Conservation (phyloP, 53 echinoderm and acorn worm genomes). For the Holothuria scabra region DNA sequence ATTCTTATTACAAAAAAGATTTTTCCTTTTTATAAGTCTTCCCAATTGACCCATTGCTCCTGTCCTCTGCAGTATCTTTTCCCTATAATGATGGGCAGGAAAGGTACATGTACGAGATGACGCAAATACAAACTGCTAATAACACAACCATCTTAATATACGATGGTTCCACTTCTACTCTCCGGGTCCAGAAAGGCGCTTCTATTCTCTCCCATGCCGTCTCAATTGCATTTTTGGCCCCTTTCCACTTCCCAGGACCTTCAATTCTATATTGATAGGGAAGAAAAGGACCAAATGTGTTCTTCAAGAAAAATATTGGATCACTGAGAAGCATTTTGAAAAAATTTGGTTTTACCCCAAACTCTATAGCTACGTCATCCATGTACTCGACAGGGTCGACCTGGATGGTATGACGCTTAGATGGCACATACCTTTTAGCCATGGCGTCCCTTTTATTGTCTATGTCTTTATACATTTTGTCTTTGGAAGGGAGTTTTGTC, state of each 20-base stretch:
- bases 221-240: conserved; percentile 72
- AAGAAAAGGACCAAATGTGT: conserved; percentile 59
- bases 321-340: conserved; percentile 62
- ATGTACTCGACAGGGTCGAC: conserved; percentile 62
- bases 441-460: conserved; percentile 49
- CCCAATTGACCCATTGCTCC: too few species aligned
- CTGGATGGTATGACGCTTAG: conserved; percentile 63
- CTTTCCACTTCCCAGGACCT: conserved; percentile 79
- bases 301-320: conserved; percentile 62
- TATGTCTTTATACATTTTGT: conserved; percentile 59
- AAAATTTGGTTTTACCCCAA: conserved; percentile 70
- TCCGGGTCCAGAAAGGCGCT: conserved; percentile 56
- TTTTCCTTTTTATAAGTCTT: too few species aligned
- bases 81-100: too few species aligned
- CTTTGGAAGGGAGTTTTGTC: conserved; percentile 55
- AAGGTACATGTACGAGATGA: too few species aligned
- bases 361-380: conserved; percentile 66
- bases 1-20: too few species aligned
- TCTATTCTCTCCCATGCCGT: conserved; percentile 56
- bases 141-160: too few species aligned
- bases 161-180: too few species aligned
- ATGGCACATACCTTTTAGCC: conserved; percentile 43
- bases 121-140: too few species aligned
- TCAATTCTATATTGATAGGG: conserved; percentile 78
- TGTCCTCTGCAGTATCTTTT: too few species aligned